A percentile compares a stretch with the other conserved stretches of the same genome.
Conservation (phyloP, 2,888 invertebrate genomes). For the Pasiphila rectangulata region DNA sequence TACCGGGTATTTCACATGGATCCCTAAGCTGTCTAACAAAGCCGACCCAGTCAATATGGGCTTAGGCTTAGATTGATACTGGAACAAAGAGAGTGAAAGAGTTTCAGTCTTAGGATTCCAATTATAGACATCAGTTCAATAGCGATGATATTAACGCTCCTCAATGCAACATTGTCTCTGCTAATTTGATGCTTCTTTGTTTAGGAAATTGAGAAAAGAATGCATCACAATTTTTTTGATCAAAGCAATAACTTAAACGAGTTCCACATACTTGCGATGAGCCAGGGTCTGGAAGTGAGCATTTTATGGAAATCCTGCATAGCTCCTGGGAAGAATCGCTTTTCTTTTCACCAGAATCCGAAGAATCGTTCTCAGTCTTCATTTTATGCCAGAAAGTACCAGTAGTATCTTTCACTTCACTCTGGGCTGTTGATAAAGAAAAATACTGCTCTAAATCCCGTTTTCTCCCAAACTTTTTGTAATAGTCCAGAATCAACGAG, state of each 20-base stretch:
- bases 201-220: no score
- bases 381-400: slow-evolving; percentile 71
- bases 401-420: slow-evolving; percentile 63
- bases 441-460: slow-evolving; percentile 85
- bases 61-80: slow-evolving; percentile 18
- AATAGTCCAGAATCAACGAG: slow-evolving; percentile 82
- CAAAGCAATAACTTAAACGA: no score
- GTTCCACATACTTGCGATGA: slow-evolving; percentile 53
- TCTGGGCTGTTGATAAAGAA: slow-evolving; percentile 71
- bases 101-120: no score
- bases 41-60: slow-evolving; percentile 17
- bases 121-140: no score
- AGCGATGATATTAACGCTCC: no score
- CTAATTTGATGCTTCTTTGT: no score
- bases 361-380: slow-evolving; percentile 66
- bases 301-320: slow-evolving; percentile 69
- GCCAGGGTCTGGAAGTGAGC: slow-evolving; percentile 56
- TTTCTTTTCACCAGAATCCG: slow-evolving; percentile 64
- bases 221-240: no score
- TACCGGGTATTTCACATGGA: slow-evolving; percentile 14
- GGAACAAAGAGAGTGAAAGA: slow-evolving; percentile 10
- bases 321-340: slow-evolving; percentile 67
- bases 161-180: no score
- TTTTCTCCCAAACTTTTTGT: slow-evolving; percentile 84
- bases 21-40: slow-evolving; percentile 23